These are phyloP conservation scores for Troilus luridus DNA, from an alignment of 2,888 invertebrate species.

Conservation along the genomic window DNA sequence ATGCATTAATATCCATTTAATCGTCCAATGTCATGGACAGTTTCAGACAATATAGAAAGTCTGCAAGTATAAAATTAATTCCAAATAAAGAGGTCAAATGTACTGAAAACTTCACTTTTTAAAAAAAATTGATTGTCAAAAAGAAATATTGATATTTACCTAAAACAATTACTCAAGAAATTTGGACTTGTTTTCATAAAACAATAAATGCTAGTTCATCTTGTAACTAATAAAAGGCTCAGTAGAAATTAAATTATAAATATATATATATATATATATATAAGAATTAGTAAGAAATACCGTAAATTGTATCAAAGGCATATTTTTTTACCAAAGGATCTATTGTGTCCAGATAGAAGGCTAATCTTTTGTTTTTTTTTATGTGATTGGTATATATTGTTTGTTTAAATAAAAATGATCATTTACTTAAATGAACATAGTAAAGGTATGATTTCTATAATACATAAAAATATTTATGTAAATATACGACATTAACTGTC, in stretches of 20 bases:
- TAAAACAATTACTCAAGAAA: slow-evolving; percentile 23
- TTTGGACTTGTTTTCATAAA: slow-evolving; percentile 15
- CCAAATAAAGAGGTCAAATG: neutral
- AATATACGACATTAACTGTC: neutral
- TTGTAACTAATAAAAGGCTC: slow-evolving; percentile 15
- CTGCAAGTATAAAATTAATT: slow-evolving; percentile 1
- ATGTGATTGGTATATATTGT: neutral
- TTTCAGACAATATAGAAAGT: neutral
- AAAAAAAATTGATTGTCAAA: slow-evolving; percentile 47
- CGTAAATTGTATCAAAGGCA: slow-evolving; percentile 16
- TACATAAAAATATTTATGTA: slow-evolving; percentile 35
- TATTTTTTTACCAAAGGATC: neutral
- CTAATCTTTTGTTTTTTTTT: neutral
- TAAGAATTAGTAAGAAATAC: neutral
- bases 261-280: too few relatives aligned
- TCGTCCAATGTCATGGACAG: neutral
- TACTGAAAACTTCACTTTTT: slow-evolving; percentile 7
- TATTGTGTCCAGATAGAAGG: neutral
- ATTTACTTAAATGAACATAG: neutral
- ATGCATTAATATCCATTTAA: neutral
- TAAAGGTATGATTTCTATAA: neutral
- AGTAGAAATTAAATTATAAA: neutral
- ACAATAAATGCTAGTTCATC: neutral
- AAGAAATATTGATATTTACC: slow-evolving; percentile 6
- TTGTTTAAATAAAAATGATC: neutral